These are phyloP conservation scores for Microtus ochrogaster DNA, from an alignment of 2,113 vertebrate species.

Conservation along the genomic window DNA sequence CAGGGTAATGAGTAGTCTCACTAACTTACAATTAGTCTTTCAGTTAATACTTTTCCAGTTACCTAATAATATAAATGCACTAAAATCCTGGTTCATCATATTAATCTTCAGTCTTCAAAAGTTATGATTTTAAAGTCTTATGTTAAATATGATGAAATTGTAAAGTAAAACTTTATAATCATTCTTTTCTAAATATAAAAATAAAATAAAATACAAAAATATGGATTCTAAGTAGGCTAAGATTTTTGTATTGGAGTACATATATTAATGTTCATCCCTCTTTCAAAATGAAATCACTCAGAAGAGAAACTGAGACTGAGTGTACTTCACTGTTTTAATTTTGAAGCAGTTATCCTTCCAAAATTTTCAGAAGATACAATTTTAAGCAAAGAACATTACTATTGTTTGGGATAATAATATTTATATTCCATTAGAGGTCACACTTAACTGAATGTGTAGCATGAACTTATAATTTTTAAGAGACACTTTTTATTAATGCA, in stretches of 20 bases:
- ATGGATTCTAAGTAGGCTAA: not conserved
- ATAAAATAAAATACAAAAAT: not conserved
- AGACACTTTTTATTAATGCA: not conserved
- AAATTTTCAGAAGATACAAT: not conserved
- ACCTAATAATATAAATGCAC: not conserved
- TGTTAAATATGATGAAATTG: not conserved
- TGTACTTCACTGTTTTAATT: rapidly evolving
- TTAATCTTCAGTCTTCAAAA: not conserved
- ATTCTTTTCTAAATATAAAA: not conserved
- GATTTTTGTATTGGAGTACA: not conserved
- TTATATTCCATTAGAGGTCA: not conserved
- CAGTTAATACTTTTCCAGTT: not conserved
- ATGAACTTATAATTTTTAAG: not conserved
- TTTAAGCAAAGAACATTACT: not conserved
- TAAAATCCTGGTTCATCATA: not conserved
- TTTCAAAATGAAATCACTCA: not conserved
- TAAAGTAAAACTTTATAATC: not conserved
- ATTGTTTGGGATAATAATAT: not conserved
- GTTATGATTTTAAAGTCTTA: not conserved
- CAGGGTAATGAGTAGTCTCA: no score
- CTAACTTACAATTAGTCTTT: no score
- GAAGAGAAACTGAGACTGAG: not conserved
- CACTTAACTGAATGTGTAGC: no score
- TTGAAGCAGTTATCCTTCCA: not conserved
- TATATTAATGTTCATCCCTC: rapidly evolving